phyloP scores from a whole-genome alignment of 2,888 invertebrate species.

The Axea sp. region DNA sequence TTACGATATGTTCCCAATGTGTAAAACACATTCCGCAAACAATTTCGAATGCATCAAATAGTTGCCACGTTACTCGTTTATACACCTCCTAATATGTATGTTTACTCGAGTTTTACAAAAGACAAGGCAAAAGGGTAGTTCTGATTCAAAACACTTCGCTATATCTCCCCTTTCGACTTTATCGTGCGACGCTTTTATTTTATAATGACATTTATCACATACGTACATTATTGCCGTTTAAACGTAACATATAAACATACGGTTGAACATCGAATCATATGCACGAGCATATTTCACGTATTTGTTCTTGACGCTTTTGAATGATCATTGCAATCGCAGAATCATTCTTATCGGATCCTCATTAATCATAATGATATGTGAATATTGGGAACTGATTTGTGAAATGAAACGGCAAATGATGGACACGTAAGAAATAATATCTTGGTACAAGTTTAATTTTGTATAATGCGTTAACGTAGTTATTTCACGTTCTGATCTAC shows the following conservation, averaged over 20 bases:
- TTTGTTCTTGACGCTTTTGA: constrained; percentile 12
- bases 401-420: too few relatives aligned
- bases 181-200: constrained; percentile 45
- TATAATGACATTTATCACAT: constrained; percentile 60
- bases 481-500: too few relatives aligned
- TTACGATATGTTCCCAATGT: constrained; percentile 17
- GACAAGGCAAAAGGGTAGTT: constrained; percentile 34
- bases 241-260: constrained; percentile 51
- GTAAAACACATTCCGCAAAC: constrained; percentile 5
- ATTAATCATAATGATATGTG: too few relatives aligned
- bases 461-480: too few relatives aligned
- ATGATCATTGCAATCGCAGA: constrained; percentile 5
- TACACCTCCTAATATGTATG: constrained; percentile 13
- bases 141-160: constrained; percentile 24
- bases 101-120: constrained; percentile 40
- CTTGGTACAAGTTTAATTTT: too few relatives aligned
- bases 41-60: constrained; percentile 39
- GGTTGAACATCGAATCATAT: constrained; percentile 25
- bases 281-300: constrained; percentile 31
- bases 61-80: constrained; percentile 46
- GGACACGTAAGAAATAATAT: too few relatives aligned
- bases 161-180: constrained; percentile 51
- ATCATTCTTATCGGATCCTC: constrained; percentile 13
- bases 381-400: too few relatives aligned
- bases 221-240: constrained; percentile 61